Evolutionary conservation across 2,797 vertebrate genomes (phyloP).

Genomic region (Rhincodon typus): DNA sequence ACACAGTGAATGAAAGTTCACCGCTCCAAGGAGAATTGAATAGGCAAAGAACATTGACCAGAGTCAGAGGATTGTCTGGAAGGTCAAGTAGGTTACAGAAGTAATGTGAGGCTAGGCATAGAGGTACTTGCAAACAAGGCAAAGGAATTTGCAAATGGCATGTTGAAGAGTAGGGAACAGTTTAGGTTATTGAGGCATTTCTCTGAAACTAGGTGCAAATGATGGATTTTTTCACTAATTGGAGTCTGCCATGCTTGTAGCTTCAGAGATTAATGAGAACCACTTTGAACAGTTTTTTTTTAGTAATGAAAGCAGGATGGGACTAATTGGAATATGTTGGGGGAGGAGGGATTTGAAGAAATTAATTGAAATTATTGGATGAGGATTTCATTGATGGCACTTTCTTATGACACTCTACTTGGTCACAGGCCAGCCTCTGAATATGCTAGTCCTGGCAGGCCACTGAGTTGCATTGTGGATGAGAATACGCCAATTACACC

Average conservation of each 20-base stretch:
- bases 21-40: neutral
- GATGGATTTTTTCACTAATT: neutral
- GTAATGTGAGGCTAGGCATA: neutral
- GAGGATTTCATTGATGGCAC: neutral
- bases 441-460: constrained; percentile 91
- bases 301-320: neutral
- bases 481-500: constrained; percentile 88
- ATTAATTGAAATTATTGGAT: neutral
- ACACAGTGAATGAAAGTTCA: neutral
- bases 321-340: neutral
- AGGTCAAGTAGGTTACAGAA: neutral
- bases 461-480: constrained; percentile 91
- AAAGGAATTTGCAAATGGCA: neutral
- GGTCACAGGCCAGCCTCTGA: constrained; percentile 79
- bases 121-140: neutral
- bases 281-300: neutral
- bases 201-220: neutral
- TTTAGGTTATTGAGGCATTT: neutral
- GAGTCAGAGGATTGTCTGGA: neutral
- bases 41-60: neutral
- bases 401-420: neutral
- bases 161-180: neutral
- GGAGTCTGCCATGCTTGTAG: neutral
- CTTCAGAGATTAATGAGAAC: neutral
- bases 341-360: neutral